These are phyloP conservation scores for Neelides folsomi DNA, from an alignment of 2,888 invertebrate species.

Conservation along the genomic window DNA sequence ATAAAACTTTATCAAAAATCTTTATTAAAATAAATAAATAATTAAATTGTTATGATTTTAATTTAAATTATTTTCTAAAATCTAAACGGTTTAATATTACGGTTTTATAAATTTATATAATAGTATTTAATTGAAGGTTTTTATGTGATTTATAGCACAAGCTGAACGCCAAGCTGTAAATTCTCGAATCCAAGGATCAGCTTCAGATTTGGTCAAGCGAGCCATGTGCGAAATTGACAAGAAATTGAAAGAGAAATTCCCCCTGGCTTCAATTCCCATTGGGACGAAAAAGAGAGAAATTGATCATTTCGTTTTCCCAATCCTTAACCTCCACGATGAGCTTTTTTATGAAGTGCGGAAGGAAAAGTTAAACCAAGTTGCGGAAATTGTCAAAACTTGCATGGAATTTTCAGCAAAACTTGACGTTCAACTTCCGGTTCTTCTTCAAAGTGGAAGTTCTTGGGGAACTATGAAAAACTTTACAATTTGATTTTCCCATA, in stretches of 20 bases:
- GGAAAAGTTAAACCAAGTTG: slow-evolving; percentile 46
- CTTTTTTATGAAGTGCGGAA: slow-evolving; percentile 67
- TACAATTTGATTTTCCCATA: slow-evolving; percentile 12
- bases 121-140: no score
- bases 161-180: slow-evolving; percentile 95
- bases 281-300: not conserved
- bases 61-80: not conserved
- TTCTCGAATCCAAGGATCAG: slow-evolving; percentile 89
- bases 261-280: slow-evolving; percentile 16
- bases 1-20: not conserved
- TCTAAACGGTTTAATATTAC: no score
- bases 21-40: not conserved
- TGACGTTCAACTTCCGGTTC: slow-evolving; percentile 72
- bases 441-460: slow-evolving; percentile 62
- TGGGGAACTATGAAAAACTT: slow-evolving; percentile 52
- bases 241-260: slow-evolving; percentile 42
- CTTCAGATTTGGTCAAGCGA: slow-evolving; percentile 84
- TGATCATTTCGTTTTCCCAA: slow-evolving; percentile 42
- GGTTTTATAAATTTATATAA: no score
- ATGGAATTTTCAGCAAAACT: slow-evolving; percentile 69
- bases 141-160: slow-evolving; percentile 52
- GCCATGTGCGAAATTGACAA: slow-evolving; percentile 70
- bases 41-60: not conserved
- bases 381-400: slow-evolving; percentile 51
- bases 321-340: slow-evolving; percentile 92